Percentiles rank a stretch among this genome's conserved stretches.
Conservation (phyloP, 2,113 vertebrate genomes). For the Castor canadensis region DNA sequence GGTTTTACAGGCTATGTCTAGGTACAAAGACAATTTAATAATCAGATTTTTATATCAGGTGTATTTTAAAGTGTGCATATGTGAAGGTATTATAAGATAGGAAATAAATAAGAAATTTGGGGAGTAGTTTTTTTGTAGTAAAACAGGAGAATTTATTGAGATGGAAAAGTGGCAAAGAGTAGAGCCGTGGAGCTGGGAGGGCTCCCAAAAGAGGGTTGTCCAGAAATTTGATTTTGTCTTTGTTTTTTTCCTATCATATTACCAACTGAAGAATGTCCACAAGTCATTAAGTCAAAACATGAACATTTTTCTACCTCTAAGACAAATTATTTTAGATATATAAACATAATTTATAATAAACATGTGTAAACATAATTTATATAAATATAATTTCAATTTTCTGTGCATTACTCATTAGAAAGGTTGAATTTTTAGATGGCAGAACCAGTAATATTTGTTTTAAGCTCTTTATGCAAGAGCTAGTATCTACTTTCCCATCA, state of each 20-base stretch:
- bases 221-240: too few species aligned
- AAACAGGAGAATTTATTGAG: too few species aligned
- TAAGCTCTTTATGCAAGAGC: background rate
- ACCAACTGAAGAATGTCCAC: background rate
- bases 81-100: background rate
- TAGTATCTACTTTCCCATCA: background rate
- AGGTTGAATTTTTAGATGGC: background rate
- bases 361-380: too few species aligned
- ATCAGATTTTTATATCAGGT: background rate
- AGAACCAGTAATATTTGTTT: background rate
- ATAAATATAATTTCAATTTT: constrained; percentile 7
- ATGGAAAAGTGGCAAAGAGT: too few species aligned
- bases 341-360: too few species aligned
- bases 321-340: too few species aligned
- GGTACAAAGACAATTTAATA: background rate
- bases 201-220: too few species aligned
- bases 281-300: background rate
- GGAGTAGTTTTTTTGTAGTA: background rate
- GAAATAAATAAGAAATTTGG: background rate
- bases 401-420: background rate
- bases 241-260: background rate
- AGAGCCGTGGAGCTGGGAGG: too few species aligned
- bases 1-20: background rate
- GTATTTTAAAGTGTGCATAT: background rate
- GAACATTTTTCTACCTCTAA: background rate